Percentiles rank a stretch among this genome's conserved stretches.
These are phyloP conservation scores for Istiophorus platypterus DNA, from an alignment of 2,113 vertebrate genomes.

Conservation along the genomic window DNA sequence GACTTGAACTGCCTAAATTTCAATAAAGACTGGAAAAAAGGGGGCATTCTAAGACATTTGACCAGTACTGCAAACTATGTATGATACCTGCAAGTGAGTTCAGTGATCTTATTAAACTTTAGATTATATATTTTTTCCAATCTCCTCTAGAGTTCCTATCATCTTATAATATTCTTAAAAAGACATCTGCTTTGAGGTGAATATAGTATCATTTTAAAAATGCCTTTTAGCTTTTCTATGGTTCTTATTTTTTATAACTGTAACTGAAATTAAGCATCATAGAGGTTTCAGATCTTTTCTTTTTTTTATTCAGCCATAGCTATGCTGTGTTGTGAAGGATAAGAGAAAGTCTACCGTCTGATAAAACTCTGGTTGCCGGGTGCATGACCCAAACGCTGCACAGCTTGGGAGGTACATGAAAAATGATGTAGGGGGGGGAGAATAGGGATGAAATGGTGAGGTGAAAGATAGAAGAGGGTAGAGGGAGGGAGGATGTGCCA, in stretches of 20 bases:
- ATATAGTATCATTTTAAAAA: neutral
- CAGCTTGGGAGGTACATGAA: conserved; percentile 77
- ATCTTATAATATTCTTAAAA: neutral
- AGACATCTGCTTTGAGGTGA: neutral
- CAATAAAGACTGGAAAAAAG: too few relatives aligned
- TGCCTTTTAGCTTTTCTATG: neutral
- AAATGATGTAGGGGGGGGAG: conserved; percentile 66
- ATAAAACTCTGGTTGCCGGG: conserved; percentile 64
- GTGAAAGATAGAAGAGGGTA: conserved; percentile 65
- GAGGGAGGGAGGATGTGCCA: conserved; percentile 63
- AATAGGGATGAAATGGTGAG: conserved; percentile 70
- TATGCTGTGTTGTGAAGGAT: conserved; percentile 50
- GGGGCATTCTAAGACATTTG: too few relatives aligned
- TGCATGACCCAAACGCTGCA: conserved; percentile 73
- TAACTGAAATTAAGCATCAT: neutral
- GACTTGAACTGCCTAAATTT: too few relatives aligned
- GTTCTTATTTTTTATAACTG: neutral
- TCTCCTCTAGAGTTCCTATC: neutral
- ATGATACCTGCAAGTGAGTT: neutral
- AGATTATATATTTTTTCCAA: neutral
- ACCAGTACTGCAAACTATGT: too few relatives aligned
- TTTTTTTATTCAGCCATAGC: conserved; percentile 14
- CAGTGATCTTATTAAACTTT: neutral
- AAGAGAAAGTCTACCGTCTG: conserved; percentile 65
- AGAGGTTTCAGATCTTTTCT: conserved; percentile 6